Evolutionary conservation across 2,888 invertebrate genomes (phyloP).

Genomic region (Ecliptopera silaceata): DNA sequence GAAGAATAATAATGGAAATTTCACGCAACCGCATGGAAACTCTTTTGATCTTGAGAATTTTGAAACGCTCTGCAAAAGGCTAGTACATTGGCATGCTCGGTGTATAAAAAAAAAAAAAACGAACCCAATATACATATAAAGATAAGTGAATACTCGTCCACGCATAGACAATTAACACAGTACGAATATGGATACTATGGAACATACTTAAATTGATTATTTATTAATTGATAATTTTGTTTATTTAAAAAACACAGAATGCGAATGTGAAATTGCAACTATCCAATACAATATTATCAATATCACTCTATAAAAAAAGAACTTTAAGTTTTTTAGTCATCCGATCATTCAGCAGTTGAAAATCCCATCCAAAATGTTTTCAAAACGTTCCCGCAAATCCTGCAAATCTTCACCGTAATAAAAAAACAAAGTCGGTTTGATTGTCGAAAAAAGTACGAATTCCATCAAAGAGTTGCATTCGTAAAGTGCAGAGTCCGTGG

Average conservation of each 20-base stretch:
- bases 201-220: too few relatives aligned
- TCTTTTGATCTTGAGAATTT: constrained; percentile 73
- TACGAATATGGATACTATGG: too few relatives aligned
- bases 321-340: constrained; percentile 7
- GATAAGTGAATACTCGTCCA: too few relatives aligned
- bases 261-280: too few relatives aligned
- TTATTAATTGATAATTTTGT: too few relatives aligned
- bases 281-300: background rate
- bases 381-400: constrained; percentile 36
- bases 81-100: constrained; percentile 26
- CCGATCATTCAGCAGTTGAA: constrained; percentile 23
- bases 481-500: constrained; percentile 68
- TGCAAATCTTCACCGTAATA: constrained; percentile 41
- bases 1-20: constrained; percentile 72
- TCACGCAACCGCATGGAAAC: constrained; percentile 69
- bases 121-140: too few relatives aligned
- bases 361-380: constrained; percentile 31
- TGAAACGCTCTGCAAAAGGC: constrained; percentile 58
- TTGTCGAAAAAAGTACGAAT: constrained; percentile 74
- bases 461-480: constrained; percentile 75
- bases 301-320: background rate
- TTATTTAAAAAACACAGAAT: too few relatives aligned
- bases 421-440: constrained; percentile 61
- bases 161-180: too few relatives aligned
- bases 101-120: too few relatives aligned